phyloP scores from a whole-genome alignment of 2,797 vertebrate genomes.

The Urophycis tenuis region DNA sequence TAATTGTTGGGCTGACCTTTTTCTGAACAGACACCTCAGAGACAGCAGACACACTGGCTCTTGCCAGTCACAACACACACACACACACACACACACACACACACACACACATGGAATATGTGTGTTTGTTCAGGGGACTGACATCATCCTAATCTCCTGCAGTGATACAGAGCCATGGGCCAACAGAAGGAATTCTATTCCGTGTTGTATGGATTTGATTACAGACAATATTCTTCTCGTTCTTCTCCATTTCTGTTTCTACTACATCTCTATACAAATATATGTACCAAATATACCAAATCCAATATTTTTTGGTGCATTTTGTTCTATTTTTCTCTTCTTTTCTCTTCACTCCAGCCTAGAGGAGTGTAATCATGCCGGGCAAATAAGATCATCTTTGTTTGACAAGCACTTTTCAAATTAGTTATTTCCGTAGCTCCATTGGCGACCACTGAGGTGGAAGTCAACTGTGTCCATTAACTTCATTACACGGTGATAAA shows the following conservation, averaged over 20 bases:
- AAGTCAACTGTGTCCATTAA: neutral
- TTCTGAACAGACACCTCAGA: conserved; percentile 52
- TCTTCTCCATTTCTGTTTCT: conserved; percentile 1
- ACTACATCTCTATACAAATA: conserved; percentile 3
- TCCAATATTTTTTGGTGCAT: neutral
- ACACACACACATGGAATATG: conserved; percentile 4
- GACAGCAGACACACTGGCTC: conserved; percentile 30
- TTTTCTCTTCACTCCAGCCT: neutral
- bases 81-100: conserved; percentile 9
- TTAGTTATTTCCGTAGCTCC: neutral
- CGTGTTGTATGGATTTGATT: conserved; percentile 33
- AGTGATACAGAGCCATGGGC: conserved; percentile 33
- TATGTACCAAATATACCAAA: neutral
- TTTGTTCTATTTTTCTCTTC: neutral
- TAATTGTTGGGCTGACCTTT: conserved; percentile 66
- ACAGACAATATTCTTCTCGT: neutral
- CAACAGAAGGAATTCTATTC: conserved; percentile 36
- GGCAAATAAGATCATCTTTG: neutral
- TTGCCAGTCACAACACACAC: conserved; percentile 14
- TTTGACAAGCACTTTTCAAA: neutral
- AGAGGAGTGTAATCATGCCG: neutral
- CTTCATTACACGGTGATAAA: neutral
- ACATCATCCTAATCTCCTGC: conserved; percentile 45
- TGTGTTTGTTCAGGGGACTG: conserved; percentile 29
- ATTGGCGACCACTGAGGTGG: neutral